Percentiles rank a stretch among this genome's conserved stretches.
Conservation (phyloP, 2,113 vertebrate genomes). For the Balaenoptera acutorostrata region DNA sequence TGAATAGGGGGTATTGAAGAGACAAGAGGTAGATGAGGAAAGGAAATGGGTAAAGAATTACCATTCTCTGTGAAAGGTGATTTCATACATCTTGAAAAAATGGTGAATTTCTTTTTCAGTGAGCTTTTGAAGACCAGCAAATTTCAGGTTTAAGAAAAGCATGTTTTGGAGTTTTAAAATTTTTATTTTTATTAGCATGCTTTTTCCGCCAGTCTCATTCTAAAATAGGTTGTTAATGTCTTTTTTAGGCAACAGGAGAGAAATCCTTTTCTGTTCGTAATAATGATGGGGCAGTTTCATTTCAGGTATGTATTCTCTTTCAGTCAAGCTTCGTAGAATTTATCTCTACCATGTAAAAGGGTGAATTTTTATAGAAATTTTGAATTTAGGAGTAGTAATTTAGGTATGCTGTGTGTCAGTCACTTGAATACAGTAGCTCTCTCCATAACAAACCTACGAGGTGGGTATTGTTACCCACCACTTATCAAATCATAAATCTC, state of each 20-base stretch:
- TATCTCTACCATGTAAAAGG: neutral
- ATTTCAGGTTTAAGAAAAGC: neutral
- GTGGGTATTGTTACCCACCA: fast-evolving
- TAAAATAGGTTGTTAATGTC: constrained; percentile 24
- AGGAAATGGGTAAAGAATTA: neutral
- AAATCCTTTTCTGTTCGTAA: constrained; percentile 74
- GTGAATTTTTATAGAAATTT: neutral
- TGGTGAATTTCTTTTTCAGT: neutral
- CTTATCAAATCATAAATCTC: neutral
- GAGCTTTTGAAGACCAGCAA: neutral
- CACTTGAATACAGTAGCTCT: neutral
- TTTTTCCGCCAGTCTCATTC: neutral
- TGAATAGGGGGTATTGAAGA: no score
- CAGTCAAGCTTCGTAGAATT: neutral
- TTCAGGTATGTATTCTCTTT: constrained; percentile 78
- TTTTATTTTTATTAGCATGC: neutral
- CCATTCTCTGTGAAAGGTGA: no score
- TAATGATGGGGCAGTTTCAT: constrained; percentile 74
- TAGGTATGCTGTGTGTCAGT: neutral
- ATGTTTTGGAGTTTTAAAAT: neutral
- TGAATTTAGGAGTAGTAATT: neutral
- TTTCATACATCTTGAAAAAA: neutral
- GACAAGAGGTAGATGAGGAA: neutral
- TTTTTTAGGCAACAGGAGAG: constrained; percentile 63
- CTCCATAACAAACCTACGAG: neutral